Evolutionary conservation across 2,113 vertebrate genomes (phyloP), one percentile per base, ranked within the genome.

Genomic region (Callithrix jacchus): DNA sequence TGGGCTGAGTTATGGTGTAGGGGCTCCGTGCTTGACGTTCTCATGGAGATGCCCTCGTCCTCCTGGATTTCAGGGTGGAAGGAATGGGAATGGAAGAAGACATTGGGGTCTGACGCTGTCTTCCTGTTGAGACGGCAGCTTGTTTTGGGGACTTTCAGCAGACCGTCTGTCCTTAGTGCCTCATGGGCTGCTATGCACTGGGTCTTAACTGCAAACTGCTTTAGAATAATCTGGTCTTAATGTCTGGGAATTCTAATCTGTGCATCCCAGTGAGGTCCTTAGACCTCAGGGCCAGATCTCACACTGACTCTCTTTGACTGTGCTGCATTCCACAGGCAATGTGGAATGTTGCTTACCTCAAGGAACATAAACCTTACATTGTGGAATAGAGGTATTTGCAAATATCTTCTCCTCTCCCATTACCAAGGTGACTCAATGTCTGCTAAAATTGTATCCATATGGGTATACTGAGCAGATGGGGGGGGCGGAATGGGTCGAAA

Each of bases 101-200:
- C 30, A 32, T 3, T 42, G 11, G 40, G 40, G 71, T 74, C 68
- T 52, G 23, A 45, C 25, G 0, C 52, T 12, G 10, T 32, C 47
- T 40, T 64, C 32, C 23, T 40, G 30, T 52, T 23, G 20, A 5
- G 42, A 17, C 7, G 49, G 32, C 49, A 73, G 56, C 37, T 47
- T 8, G 42, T 88, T 20, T 81, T 27, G 4, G 56, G 32, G 27
- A 30, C 8, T 21, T 49, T 52, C 14, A 42, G 77, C 0, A 4
- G 21, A 13, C 77, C 18, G 35, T 42, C 56, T 40, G 74, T 80
- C 61, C 64, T 54, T n/a, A 81, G 5, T 37, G 30, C n/a, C n/a
- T 45, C 1, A 0, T 3, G 25, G 89, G 7, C 37, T 18, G 3
- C 58, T 0, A 0, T 1, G 27, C 25, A 4, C 23, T 16, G 4